Conservation (phyloP, 2,888 invertebrate genomes). For the Cerceris ruficornis region DNA sequence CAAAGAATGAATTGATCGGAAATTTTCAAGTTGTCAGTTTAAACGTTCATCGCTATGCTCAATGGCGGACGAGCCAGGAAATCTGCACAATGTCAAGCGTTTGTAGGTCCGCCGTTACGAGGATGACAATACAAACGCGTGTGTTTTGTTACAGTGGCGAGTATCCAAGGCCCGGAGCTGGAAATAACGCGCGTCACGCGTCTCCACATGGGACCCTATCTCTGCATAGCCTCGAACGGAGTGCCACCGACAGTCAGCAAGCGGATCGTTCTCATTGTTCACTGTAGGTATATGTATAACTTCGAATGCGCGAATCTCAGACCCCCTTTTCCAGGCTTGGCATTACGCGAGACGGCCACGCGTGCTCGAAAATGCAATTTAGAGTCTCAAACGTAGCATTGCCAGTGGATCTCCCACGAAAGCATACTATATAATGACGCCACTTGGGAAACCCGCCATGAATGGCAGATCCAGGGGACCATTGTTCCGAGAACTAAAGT, state of each 20-base stretch:
- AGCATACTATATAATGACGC: constrained; percentile 54
- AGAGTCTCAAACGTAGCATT: constrained; percentile 38
- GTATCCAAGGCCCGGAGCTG: constrained; percentile 86
- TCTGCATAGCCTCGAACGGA: constrained; percentile 91
- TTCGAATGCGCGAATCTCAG: not conserved
- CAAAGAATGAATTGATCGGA: no score
- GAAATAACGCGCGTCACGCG: constrained; percentile 87
- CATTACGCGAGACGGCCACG: constrained; percentile 12
- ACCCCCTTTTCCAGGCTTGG: not conserved
- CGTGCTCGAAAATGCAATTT: constrained; percentile 58
- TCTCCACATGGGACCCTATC: constrained; percentile 89
- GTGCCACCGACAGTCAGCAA: constrained; percentile 85
- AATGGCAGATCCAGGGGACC: constrained; percentile 58
- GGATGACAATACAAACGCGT: not conserved
- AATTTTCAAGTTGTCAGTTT: no score
- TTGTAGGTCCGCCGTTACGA: no score
- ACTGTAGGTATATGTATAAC: constrained; percentile 86
- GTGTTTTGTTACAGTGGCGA: constrained; percentile 82
- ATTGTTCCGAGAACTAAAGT: constrained; percentile 59
- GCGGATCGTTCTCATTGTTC: constrained; percentile 85
- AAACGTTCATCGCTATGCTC: no score
- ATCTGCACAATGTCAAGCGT: no score
- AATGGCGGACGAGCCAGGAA: no score
- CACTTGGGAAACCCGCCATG: constrained; percentile 59
- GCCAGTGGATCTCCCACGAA: constrained; percentile 43